These are phyloP conservation scores for Tapera naevia DNA, from an alignment of 2,797 vertebrate genomes.

Conservation along the genomic window DNA sequence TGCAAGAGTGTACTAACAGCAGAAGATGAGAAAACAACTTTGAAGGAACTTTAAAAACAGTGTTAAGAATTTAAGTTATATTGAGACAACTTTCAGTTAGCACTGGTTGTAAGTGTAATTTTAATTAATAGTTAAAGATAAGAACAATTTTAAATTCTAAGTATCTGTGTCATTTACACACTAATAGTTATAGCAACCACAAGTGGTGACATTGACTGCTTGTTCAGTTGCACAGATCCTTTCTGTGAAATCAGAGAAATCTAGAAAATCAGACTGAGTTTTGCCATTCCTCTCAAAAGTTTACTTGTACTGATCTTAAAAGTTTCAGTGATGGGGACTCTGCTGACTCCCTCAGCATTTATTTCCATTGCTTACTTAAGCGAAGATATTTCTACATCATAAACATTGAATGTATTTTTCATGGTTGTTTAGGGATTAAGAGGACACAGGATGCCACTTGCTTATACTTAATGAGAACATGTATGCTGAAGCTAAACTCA, in stretches of 20 bases:
- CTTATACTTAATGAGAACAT: neutral
- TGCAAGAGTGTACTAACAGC: neutral
- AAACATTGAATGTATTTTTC: neutral
- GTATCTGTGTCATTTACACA: neutral
- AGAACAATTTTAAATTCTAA: neutral
- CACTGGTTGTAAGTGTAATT: neutral
- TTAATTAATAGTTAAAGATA: too few species aligned
- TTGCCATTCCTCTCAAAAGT: neutral
- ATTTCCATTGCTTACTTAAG: neutral
- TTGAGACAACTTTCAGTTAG: neutral
- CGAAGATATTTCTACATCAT: neutral
- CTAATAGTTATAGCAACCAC: neutral
- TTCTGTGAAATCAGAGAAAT: neutral
- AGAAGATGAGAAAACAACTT: slow-evolving; percentile 13
- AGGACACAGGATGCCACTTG: neutral
- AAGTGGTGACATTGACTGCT: neutral
- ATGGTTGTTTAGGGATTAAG: neutral
- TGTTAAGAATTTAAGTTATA: neutral
- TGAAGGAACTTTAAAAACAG: slow-evolving; percentile 20
- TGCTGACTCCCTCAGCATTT: neutral
- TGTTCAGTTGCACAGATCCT: neutral
- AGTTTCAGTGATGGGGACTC: neutral
- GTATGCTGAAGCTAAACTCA: neutral
- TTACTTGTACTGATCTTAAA: neutral
- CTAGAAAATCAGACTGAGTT: neutral